Evolutionary conservation across 30 jellyfish, hydroid and myxozoan species (phyloP).

Genomic region (Phacellophora camtschatica): DNA sequence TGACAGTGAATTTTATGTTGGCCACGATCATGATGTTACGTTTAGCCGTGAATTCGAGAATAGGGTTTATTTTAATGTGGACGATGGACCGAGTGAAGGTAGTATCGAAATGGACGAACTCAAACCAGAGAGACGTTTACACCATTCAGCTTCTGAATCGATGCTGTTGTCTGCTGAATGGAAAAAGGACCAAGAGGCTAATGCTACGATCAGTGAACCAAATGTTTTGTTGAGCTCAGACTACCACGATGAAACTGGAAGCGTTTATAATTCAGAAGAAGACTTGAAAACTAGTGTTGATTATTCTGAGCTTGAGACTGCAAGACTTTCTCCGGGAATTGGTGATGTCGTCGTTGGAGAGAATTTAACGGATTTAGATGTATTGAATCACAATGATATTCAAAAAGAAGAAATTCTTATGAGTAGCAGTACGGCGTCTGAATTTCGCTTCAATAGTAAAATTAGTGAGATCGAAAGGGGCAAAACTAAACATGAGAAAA

Average conservation of each 20-base stretch:
- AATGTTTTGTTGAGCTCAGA: too few species aligned
- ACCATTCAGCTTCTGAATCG: slow-evolving; percentile 56
- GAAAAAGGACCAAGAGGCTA: too few species aligned
- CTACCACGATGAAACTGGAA: too few species aligned
- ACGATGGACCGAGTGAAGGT: slow-evolving; percentile 15
- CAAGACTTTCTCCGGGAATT: background rate
- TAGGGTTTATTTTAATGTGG: background rate
- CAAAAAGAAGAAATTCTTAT: too few species aligned
- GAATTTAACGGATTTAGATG: background rate
- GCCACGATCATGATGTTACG: background rate
- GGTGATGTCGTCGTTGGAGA: background rate
- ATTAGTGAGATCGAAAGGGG: too few species aligned
- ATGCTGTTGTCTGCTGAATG: too few species aligned
- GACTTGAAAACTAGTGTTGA: background rate
- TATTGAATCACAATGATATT: too few species aligned
- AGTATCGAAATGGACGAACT: slow-evolving; percentile 39
- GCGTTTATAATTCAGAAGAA: too few species aligned
- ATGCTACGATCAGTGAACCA: too few species aligned
- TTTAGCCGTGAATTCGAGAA: background rate
- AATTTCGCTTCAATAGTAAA: too few species aligned
- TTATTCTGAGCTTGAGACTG: background rate
- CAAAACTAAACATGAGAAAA: background rate
- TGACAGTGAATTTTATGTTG: slow-evolving; percentile 35
- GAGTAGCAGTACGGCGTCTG: too few species aligned
- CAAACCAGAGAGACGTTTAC: slow-evolving; percentile 32